Evolutionary conservation across 2,797 vertebrate genomes (phyloP).

Genomic region (Triplophysa yarkandensis): DNA sequence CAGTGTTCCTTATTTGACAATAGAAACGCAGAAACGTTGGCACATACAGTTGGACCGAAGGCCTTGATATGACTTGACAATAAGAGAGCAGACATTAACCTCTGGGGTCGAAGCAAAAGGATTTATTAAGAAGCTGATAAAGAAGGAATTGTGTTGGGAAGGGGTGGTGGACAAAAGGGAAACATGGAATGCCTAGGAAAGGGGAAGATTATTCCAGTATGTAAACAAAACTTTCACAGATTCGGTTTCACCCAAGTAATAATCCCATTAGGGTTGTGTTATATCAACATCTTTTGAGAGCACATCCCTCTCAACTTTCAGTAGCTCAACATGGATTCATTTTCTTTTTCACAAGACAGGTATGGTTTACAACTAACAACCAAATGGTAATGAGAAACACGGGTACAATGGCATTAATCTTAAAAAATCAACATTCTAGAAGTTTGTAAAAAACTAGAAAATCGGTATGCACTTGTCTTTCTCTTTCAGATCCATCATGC

Average conservation of each 20-base stretch:
- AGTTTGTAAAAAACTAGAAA: slow-evolving; percentile 48
- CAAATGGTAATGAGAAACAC: slow-evolving; percentile 41
- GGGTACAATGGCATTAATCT: slow-evolving; percentile 38
- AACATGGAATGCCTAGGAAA: slow-evolving; percentile 37
- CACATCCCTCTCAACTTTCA: slow-evolving; percentile 24
- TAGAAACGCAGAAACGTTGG: not conserved
- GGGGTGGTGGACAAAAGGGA: slow-evolving; percentile 6
- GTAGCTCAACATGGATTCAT: slow-evolving; percentile 31
- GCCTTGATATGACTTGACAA: slow-evolving; percentile 46
- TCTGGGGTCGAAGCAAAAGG: slow-evolving; percentile 64
- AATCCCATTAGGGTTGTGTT: slow-evolving; percentile 20
- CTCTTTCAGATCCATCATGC: slow-evolving; percentile 49
- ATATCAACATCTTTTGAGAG: slow-evolving; percentile 35
- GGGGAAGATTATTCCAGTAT: slow-evolving; percentile 45
- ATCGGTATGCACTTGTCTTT: slow-evolving; percentile 39
- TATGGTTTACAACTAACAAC: slow-evolving; percentile 50
- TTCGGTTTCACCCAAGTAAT: slow-evolving; percentile 40
- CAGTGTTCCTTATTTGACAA: not conserved
- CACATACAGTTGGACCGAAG: not conserved
- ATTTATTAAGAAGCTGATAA: slow-evolving; percentile 74
- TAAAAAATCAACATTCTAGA: slow-evolving; percentile 42
- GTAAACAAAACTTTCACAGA: slow-evolving; percentile 49
- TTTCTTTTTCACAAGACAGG: slow-evolving; percentile 43
- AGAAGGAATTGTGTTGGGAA: slow-evolving; percentile 47
- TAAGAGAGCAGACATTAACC: slow-evolving; percentile 61